Conservation (phyloP, 2,797 vertebrate species). For the Gymnothorax javanicus region DNA sequence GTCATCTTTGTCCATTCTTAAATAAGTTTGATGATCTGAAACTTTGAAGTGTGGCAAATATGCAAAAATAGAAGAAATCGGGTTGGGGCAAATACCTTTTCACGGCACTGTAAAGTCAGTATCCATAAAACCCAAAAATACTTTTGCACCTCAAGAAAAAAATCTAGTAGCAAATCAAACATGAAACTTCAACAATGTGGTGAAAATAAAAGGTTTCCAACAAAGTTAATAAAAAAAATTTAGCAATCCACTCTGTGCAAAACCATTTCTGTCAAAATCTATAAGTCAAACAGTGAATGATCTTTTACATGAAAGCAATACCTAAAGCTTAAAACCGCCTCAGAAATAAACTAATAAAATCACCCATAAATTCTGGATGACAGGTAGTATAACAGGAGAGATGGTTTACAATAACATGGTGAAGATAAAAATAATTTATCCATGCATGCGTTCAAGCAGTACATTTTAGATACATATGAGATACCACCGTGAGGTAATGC, state of each 20-base stretch:
- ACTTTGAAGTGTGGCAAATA: no score
- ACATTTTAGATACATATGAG: constrained; percentile 33
- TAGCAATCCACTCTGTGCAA: not conserved
- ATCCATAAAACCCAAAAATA: no score
- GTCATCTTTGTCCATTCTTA: no score
- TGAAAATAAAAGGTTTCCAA: no score
- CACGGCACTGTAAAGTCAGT: no score
- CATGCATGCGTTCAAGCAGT: not conserved
- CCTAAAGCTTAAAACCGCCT: not conserved
- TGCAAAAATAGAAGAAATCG: no score
- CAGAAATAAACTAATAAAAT: constrained; percentile 21
- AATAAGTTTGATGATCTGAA: no score
- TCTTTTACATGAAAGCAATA: not conserved
- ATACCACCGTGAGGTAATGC: constrained; percentile 6
- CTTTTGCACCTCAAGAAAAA: no score
- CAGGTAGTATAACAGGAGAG: constrained; percentile 19
- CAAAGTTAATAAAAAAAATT: no score
- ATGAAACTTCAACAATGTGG: no score
- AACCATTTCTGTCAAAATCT: not conserved
- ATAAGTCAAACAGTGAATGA: not conserved
- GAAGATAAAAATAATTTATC: constrained; percentile 18
- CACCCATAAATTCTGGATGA: constrained; percentile 26
- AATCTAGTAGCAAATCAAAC: no score
- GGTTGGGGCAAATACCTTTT: no score
- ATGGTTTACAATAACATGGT: constrained; percentile 10